Conservation (phyloP, 2,113 vertebrate species). For the Otolemur garnettii region DNA sequence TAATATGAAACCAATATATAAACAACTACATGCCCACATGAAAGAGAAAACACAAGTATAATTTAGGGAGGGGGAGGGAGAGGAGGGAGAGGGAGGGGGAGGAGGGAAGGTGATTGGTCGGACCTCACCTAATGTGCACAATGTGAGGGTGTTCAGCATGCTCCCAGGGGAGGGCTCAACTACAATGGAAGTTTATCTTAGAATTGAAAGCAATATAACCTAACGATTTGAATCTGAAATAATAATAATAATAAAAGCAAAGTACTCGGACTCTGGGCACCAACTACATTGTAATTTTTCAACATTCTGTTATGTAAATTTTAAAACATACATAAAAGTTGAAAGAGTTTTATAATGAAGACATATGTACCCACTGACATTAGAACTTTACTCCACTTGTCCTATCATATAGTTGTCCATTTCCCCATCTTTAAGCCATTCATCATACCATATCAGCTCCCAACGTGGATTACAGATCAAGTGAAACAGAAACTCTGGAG, state of each 20-base stretch:
- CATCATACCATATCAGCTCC: neutral
- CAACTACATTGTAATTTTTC: neutral
- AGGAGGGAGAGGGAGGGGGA: too few species aligned
- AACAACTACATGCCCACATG: too few species aligned
- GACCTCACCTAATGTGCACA: too few species aligned
- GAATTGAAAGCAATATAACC: too few species aligned
- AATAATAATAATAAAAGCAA: neutral
- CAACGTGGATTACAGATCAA: neutral
- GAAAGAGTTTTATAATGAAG: neutral
- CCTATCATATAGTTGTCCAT: neutral
- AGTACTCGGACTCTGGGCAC: neutral
- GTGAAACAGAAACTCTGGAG: neutral
- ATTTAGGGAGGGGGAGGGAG: too few species aligned
- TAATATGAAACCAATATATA: too few species aligned
- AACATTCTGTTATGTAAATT: constrained; percentile 42
- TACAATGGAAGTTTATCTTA: too few species aligned
- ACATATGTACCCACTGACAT: neutral
- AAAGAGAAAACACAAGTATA: too few species aligned
- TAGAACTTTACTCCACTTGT: neutral
- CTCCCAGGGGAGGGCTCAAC: too few species aligned
- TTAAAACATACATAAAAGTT: neutral
- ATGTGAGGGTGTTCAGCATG: too few species aligned
- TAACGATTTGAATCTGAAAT: too few species aligned
- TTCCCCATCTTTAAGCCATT: neutral
- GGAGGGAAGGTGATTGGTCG: too few species aligned